phyloP scores from a whole-genome alignment of 2,797 vertebrate genomes.

The Hyperoplus immaculatus region DNA sequence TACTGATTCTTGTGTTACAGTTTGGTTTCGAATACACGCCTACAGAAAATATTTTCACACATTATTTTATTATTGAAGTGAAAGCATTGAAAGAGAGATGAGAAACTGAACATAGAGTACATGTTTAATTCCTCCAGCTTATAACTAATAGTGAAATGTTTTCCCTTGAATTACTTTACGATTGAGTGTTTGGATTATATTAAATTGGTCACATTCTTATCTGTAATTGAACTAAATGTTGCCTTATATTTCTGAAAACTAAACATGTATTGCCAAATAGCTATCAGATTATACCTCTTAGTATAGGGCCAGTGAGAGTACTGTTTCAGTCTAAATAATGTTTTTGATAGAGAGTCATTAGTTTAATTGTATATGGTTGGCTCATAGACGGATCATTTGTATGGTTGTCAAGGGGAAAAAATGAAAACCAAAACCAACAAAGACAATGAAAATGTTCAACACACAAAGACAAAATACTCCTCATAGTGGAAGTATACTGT shows the following conservation, averaged over 20 bases:
- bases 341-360: slow-evolving; percentile 11
- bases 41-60: neutral
- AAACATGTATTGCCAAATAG: neutral
- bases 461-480: slow-evolving; percentile 1
- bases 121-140: neutral
- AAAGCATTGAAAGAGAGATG: neutral
- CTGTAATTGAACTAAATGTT: slow-evolving; percentile 2
- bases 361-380: slow-evolving; percentile 30
- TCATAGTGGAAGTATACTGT: neutral
- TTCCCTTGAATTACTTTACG: too few relatives aligned
- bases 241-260: slow-evolving; percentile 9
- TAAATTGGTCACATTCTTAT: slow-evolving; percentile 4
- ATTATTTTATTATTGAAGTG: neutral
- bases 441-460: slow-evolving; percentile 12
- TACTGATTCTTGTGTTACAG: neutral
- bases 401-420: slow-evolving; percentile 1
- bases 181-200: neutral
- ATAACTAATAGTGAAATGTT: neutral
- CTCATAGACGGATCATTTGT: slow-evolving; percentile 17
- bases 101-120: neutral
- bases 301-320: neutral
- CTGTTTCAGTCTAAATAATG: neutral
- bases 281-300: neutral
- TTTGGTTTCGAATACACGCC: neutral
- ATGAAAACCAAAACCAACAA: neutral